phyloP scores from a whole-genome alignment of 2,113 vertebrate genomes.

The Nothocercus julius region DNA sequence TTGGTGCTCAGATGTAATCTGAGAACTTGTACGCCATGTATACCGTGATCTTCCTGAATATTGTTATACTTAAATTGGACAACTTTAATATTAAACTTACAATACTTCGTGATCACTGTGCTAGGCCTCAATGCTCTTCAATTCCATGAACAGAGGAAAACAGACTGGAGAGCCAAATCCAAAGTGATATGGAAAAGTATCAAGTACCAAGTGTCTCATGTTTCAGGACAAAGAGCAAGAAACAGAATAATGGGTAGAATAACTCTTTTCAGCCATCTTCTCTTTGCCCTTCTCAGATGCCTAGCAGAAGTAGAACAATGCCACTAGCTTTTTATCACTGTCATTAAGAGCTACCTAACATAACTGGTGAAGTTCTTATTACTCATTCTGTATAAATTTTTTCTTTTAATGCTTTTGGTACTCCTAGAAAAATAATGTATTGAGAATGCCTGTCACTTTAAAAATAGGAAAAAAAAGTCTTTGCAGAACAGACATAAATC shows the following conservation, averaged over 20 bases:
- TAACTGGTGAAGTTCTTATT: not conserved
- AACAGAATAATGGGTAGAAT: not conserved
- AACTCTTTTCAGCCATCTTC: not conserved
- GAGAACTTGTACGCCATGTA: not conserved
- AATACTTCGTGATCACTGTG: not conserved
- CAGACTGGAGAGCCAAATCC: not conserved
- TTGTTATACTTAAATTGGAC: not conserved
- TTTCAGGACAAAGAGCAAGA: not conserved
- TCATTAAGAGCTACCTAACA: not conserved
- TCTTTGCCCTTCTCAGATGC: not conserved
- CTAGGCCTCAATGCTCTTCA: not conserved
- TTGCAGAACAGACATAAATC: not conserved
- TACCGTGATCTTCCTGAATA: not conserved
- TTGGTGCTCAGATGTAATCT: not conserved
- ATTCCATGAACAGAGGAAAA: not conserved
- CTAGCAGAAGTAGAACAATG: not conserved
- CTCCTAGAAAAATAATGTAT: not conserved
- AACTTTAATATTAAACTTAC: not conserved
- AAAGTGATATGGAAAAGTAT: not conserved
- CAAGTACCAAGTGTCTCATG: not conserved
- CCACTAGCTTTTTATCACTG: not conserved
- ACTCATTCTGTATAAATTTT: not conserved
- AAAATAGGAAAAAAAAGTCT: not conserved
- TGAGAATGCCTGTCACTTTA: not conserved
- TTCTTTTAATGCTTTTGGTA: not conserved